Percentiles rank a stretch among this genome's conserved stretches.
Conservation (phyloP, 2,888 invertebrate species). For the Leucoma salicis region DNA sequence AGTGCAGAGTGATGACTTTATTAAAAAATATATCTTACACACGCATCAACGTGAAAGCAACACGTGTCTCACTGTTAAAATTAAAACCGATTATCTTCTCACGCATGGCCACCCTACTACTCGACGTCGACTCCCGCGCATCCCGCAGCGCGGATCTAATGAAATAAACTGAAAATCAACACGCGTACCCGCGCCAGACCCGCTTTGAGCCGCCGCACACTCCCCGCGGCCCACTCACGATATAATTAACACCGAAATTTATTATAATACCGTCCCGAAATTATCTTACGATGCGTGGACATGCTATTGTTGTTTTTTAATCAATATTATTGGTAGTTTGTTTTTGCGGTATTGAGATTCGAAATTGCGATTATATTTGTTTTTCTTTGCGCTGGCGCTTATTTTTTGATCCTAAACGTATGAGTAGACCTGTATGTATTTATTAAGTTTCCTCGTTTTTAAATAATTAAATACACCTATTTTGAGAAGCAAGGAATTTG, state of each 20-base stretch:
- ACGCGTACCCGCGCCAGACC: slow-evolving; percentile 51
- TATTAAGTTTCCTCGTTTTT: neutral
- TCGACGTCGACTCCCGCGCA: slow-evolving; percentile 54
- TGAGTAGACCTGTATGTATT: neutral
- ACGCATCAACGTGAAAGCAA: no score
- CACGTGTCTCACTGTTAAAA: no score
- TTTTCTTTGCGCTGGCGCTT: slow-evolving; percentile 11
- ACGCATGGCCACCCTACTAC: slow-evolving; percentile 42
- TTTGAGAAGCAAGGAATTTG: no score
- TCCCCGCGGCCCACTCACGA: slow-evolving; percentile 52
- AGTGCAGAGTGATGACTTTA: no score
- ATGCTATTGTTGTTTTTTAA: slow-evolving; percentile 55
- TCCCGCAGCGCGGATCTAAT: slow-evolving; percentile 78
- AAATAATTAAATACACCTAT: no score
- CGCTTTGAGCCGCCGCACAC: slow-evolving; percentile 45
- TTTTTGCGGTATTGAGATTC: slow-evolving; percentile 28
- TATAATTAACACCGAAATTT: slow-evolving; percentile 76
- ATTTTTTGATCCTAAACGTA: slow-evolving; percentile 2
- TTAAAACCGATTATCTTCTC: slow-evolving; percentile 6
- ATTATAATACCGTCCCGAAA: slow-evolving; percentile 55
- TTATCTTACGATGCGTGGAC: slow-evolving; percentile 54
- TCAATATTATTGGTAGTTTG: slow-evolving; percentile 33
- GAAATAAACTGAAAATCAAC: slow-evolving; percentile 83
- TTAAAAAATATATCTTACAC: no score
- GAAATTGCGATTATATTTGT: slow-evolving; percentile 20